phyloP scores from a whole-genome alignment of 1,140 invertebrate genomes.

The Tyrophagus putrescentiae region DNA sequence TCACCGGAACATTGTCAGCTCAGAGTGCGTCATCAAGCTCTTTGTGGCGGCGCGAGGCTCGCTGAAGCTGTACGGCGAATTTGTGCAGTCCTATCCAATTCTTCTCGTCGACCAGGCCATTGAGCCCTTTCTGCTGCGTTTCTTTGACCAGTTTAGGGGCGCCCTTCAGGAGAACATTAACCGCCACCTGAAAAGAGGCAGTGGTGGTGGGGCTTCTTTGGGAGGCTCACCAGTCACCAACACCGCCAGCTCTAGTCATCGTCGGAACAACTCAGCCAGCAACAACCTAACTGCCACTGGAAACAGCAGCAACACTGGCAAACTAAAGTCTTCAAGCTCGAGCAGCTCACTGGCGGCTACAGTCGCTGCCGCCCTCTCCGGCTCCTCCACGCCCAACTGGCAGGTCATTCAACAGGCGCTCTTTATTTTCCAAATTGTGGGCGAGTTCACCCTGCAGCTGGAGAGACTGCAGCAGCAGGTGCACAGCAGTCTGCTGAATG shows the following conservation, averaged over 20 bases:
- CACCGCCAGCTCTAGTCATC: neutral
- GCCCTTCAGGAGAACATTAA: neutral
- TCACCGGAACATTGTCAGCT: neutral
- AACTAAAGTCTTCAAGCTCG: neutral
- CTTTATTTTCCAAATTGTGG: slow-evolving; percentile 34
- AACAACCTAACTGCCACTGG: too few species aligned
- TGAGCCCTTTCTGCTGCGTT: neutral
- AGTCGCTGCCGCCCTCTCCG: neutral
- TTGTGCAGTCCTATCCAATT: slow-evolving; percentile 6
- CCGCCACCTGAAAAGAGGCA: neutral
- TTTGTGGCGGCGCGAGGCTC: neutral
- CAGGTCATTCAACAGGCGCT: slow-evolving; percentile 36
- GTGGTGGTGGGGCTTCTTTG: neutral
- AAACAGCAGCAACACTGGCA: neutral
- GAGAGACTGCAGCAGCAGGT: slow-evolving; percentile 23
- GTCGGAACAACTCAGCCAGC: neutral
- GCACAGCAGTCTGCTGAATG: neutral
- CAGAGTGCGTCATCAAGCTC: slow-evolving; percentile 4
- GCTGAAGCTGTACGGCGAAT: slow-evolving; percentile 1
- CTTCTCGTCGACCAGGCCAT: slow-evolving; percentile 6
- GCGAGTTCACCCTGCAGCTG: slow-evolving; percentile 31
- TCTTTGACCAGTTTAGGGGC: neutral
- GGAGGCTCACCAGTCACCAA: too few species aligned
- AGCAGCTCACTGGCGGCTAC: neutral
- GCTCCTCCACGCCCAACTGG: slow-evolving; percentile 30